Evolutionary conservation across 2,113 vertebrate genomes (phyloP), one percentile per base, ranked within the genome.

Genomic region (Gnathonemus echidnorhynchus): DNA sequence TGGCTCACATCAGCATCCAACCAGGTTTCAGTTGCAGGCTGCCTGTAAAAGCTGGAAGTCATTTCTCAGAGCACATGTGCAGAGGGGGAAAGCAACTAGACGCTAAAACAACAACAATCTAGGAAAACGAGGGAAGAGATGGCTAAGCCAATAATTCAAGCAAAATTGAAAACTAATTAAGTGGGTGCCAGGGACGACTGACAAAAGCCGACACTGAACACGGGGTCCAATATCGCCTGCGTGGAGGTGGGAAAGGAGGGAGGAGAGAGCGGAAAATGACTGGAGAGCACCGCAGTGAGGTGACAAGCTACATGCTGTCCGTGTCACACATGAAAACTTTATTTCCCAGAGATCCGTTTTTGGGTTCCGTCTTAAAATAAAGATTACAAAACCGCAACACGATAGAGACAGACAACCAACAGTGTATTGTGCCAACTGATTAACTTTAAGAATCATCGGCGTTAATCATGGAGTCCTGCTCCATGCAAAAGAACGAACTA

Each of bases 91-190:
- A 91, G 91, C 90, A 90, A 21, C 58, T 80, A 77, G 74, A 86
- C 17, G 35, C 89, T 92, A 27, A 74, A 11, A 91, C 31, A 86
- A 91, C 35, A 87, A 88, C 89, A 48, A 91, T 88, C 27, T 2
- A 48, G 77, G 93, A 92, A 89, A 27, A 83, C 88, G 19, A 91
- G 89, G 70, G 90, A 90, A 87, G 86, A 48, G 88, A 83, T 87
- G 89, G 92, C 93, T 91, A 94, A 95, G 95, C 93, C 90, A 88
- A 93, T 94, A 94, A 96, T 96, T 96, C 95, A 95, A 94, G 93
- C 92, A 92, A 94, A 95, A 95, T 96, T 95, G 95, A 94, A 93
- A 93, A 94, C 58, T 11, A 66, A n/a, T n/a, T 11, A 11, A 66
- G n/a, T 11, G 9, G 62, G 31, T n/a, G 94, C 94, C 93, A 95